These are phyloP conservation scores for Xiphophorus maculatus DNA, from an alignment of 2,113 vertebrate species.

Conservation along the genomic window DNA sequence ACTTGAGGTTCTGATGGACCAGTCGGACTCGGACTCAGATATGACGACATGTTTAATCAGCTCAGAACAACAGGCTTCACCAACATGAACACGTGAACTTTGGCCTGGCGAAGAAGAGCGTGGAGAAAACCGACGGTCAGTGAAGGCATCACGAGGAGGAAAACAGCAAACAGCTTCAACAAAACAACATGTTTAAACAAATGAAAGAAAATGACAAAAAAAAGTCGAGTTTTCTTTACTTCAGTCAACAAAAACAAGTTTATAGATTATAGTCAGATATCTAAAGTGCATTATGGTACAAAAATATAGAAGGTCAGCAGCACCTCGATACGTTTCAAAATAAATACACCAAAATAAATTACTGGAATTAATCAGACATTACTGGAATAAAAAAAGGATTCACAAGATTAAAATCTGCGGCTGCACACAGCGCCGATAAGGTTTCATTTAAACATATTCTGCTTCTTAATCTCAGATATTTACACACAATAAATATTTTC, in stretches of 20 bases:
- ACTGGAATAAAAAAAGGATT: constrained; percentile 73
- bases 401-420: constrained; percentile 75
- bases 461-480: constrained; percentile 76
- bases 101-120: constrained; percentile 55
- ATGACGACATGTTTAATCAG: background rate
- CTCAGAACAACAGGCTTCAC: background rate
- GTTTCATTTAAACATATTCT: constrained; percentile 59
- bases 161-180: constrained; percentile 1
- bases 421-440: constrained; percentile 63
- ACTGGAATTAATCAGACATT: constrained; percentile 74
- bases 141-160: background rate
- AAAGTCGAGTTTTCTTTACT: constrained; percentile 68
- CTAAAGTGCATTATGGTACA: constrained; percentile 99
- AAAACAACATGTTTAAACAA: constrained; percentile 18
- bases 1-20: no score
- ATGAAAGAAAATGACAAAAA: background rate
- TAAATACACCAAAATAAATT: constrained; percentile 99
- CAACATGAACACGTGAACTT: constrained; percentile 39
- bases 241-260: constrained; percentile 70
- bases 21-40: background rate
- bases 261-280: constrained; percentile 92
- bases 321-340: constrained; percentile 96
- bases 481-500: constrained; percentile 85
- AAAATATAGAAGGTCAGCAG: constrained; percentile 95
- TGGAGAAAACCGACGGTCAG: constrained; percentile 4